phyloP scores from a whole-genome alignment of 1,140 invertebrate species.

The Frieseomelitta varia region DNA sequence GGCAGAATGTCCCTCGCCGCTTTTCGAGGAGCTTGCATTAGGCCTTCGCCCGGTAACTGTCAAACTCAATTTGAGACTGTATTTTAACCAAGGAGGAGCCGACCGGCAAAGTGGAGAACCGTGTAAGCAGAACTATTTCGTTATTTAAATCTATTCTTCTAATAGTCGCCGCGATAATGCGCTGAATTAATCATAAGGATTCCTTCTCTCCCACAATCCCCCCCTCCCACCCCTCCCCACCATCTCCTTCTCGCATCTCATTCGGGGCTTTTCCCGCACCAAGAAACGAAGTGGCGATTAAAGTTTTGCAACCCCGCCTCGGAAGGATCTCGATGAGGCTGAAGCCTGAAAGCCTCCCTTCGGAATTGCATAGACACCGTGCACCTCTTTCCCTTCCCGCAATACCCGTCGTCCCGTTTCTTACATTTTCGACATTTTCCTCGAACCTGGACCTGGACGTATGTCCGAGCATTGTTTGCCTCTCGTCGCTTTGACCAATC shows the following conservation, averaged over 20 bases:
- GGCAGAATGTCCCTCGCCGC: slow-evolving; percentile 17
- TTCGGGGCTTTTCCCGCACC: slow-evolving; percentile 22
- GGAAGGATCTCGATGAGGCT: neutral
- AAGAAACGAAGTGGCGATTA: slow-evolving; percentile 60
- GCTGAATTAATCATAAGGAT: slow-evolving; percentile 70
- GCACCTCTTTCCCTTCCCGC: neutral
- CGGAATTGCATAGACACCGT: neutral
- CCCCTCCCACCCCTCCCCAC: neutral
- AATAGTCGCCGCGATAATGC: slow-evolving; percentile 60
- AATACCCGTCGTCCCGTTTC: neutral
- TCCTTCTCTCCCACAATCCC: neutral
- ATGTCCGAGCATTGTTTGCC: neutral
- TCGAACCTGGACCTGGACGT: too few species aligned
- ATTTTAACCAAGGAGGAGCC: slow-evolving; percentile 15
- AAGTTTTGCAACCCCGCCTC: slow-evolving; percentile 46
- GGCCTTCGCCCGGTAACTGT: slow-evolving; percentile 18
- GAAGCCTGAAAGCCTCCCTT: neutral
- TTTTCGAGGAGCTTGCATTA: slow-evolving; percentile 12
- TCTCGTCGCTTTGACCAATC: neutral
- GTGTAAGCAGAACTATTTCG: slow-evolving; percentile 67
- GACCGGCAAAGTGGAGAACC: slow-evolving; percentile 55
- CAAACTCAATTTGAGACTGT: slow-evolving; percentile 42
- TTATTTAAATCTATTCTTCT: slow-evolving; percentile 69
- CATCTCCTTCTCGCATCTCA: slow-evolving; percentile 45
- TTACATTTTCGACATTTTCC: neutral